Percentiles rank a stretch among this genome's conserved stretches.
Conservation (phyloP, 2,797 vertebrate species). For the Anableps anableps region DNA sequence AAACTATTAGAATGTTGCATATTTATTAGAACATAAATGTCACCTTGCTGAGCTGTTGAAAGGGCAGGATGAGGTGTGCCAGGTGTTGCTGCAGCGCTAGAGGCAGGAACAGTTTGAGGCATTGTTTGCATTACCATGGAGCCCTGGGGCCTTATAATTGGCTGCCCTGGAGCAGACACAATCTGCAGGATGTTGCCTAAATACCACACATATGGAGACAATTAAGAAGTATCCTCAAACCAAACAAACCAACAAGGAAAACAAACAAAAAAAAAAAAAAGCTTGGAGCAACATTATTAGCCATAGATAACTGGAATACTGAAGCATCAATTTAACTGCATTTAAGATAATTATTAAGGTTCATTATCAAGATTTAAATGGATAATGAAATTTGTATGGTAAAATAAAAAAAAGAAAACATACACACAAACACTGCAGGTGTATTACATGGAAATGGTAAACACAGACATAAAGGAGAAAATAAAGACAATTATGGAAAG, state of each 20-base stretch:
- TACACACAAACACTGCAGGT: background rate
- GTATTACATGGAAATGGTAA: background rate
- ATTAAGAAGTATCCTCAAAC: background rate
- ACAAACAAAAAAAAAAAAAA: background rate
- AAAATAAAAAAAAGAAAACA: background rate
- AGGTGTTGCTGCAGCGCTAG: conserved; percentile 83
- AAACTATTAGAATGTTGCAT: background rate
- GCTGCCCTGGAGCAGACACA: conserved; percentile 93
- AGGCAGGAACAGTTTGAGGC: conserved; percentile 85
- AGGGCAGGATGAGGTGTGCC: conserved; percentile 78
- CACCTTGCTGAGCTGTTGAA: conserved; percentile 86
- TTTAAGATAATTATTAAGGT: background rate
- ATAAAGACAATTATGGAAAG: conserved; percentile 7
- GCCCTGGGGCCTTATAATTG: conserved; percentile 89
- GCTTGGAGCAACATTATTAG: background rate
- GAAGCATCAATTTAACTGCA: background rate
- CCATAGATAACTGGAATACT: background rate
- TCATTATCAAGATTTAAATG: conserved; percentile 1
- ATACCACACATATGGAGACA: conserved; percentile 26
- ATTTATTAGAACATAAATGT: conserved; percentile 6
- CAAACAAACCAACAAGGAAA: too few relatives aligned
- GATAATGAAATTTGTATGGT: background rate
- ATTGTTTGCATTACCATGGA: conserved; percentile 93
- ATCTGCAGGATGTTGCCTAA: conserved; percentile 98
- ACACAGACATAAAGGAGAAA: conserved; percentile 9